A percentile compares a stretch with the other conserved stretches of the same genome.
Conservation (phyloP, 2,113 vertebrate genomes). For the Centropus unirufus region DNA sequence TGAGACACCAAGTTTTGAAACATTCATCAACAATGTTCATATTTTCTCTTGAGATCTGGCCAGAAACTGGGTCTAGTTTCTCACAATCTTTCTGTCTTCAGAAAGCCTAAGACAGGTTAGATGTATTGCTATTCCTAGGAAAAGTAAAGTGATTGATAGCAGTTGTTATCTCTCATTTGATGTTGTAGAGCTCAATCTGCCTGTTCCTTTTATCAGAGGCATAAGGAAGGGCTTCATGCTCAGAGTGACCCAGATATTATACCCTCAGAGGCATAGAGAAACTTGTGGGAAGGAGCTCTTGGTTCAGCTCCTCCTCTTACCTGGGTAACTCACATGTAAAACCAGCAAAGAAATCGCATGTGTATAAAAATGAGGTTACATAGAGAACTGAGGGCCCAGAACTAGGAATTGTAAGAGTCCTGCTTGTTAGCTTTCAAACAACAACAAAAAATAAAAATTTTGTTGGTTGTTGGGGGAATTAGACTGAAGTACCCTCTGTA, state of each 20-base stretch:
- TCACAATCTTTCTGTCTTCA: background rate
- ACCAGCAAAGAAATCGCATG: background rate
- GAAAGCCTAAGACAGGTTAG: background rate
- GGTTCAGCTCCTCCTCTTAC: background rate
- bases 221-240: background rate
- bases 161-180: background rate
- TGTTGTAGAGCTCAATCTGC: background rate
- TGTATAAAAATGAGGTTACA: background rate
- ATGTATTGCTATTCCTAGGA: background rate
- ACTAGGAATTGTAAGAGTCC: background rate
- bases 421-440: background rate
- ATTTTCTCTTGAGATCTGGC: background rate
- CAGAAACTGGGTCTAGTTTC: background rate
- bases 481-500: background rate
- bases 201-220: background rate
- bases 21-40: background rate
- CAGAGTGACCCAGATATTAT: background rate
- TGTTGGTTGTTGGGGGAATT: background rate
- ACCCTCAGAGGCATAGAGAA: background rate
- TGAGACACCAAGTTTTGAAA: background rate
- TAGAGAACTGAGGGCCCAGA: background rate
- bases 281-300: background rate
- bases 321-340: background rate
- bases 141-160: background rate
- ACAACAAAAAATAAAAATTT: background rate